Evolutionary conservation across 2,797 vertebrate genomes (phyloP).

Genomic region (Distichodus sexfasciatus): DNA sequence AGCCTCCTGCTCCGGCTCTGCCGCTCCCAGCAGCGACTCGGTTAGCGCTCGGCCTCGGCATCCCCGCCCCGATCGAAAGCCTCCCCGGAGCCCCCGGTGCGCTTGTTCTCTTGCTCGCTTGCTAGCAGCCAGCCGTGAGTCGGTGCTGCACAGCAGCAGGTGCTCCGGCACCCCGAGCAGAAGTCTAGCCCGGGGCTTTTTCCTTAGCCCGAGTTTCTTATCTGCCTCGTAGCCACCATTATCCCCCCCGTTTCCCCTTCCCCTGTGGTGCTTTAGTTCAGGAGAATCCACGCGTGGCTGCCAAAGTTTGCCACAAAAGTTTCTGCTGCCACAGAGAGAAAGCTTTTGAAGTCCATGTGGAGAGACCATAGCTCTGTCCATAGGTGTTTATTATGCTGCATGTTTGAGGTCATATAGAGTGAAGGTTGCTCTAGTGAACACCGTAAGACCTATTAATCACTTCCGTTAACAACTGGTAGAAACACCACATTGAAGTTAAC

Average conservation of each 20-base stretch:
- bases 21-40: constrained; percentile 74
- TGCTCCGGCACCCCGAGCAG: constrained; percentile 59
- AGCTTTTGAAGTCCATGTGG: no score
- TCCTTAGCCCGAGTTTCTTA: constrained; percentile 38
- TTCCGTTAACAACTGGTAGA: no score
- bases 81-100: constrained; percentile 66
- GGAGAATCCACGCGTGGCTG: constrained; percentile 35
- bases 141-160: constrained; percentile 71
- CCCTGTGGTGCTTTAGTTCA: constrained; percentile 37
- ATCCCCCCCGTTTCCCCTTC: constrained; percentile 20
- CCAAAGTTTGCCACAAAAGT: constrained; percentile 40
- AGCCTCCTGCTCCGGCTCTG: constrained; percentile 71
- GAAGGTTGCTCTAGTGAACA: no score
- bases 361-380: no score
- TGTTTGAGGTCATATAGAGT: no score
- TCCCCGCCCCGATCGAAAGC: constrained; percentile 70
- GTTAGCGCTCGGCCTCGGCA: constrained; percentile 70
- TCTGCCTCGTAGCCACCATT: constrained; percentile 24
- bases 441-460: no score
- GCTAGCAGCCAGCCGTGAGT: constrained; percentile 76
- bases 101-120: no score
- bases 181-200: constrained; percentile 34
- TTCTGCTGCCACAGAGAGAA: not conserved
- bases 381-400: no score
- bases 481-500: no score